phyloP scores from a whole-genome alignment of 2,113 vertebrate species.

The Laticauda laticaudata region DNA sequence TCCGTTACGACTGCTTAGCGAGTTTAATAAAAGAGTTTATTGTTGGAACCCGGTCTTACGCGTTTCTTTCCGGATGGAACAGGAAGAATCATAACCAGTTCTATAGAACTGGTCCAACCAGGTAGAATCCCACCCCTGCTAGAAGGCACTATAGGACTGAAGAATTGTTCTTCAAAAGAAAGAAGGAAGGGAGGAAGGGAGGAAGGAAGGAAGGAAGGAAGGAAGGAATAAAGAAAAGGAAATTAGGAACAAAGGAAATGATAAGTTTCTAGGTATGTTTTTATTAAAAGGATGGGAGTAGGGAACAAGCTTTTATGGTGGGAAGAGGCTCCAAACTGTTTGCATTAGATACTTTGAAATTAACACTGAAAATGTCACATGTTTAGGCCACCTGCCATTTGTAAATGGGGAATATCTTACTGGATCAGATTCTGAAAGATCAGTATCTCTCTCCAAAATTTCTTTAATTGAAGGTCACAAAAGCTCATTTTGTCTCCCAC shows the following conservation, averaged over 20 bases:
- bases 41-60: too few species aligned
- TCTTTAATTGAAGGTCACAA: neutral
- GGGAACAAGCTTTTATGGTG: neutral
- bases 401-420: neutral
- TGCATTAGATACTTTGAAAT: neutral
- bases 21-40: too few species aligned
- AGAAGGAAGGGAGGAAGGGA: too few species aligned
- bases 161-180: too few species aligned
- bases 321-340: neutral
- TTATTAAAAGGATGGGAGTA: neutral
- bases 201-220: neutral
- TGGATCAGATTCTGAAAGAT: neutral
- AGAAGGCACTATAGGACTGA: neutral
- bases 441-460: neutral
- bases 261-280: neutral
- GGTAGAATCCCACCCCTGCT: neutral
- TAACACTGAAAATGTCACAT: neutral
- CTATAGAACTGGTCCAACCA: too few species aligned
- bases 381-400: neutral
- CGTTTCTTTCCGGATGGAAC: too few species aligned
- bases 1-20: too few species aligned
- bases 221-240: neutral
- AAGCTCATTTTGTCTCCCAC: neutral
- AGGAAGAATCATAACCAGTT: too few species aligned
- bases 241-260: neutral